phyloP scores from a whole-genome alignment of 2,113 vertebrate genomes.

The Actenoides hombroni region DNA sequence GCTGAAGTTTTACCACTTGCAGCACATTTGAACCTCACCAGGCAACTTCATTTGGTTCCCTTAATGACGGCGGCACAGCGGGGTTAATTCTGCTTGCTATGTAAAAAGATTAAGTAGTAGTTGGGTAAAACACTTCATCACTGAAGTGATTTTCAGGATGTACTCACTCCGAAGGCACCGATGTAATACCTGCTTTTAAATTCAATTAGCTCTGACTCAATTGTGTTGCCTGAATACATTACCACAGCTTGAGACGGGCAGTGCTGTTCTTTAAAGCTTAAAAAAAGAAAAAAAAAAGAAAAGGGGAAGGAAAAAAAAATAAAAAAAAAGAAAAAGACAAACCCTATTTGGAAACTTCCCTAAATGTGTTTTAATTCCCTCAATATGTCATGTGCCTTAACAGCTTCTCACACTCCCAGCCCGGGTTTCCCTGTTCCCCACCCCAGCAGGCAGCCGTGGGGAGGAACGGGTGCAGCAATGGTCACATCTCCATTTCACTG shows the following conservation, averaged over 20 bases:
- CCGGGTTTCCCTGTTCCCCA: neutral
- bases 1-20: slow-evolving; percentile 34
- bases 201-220: slow-evolving; percentile 78
- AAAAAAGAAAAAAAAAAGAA: neutral
- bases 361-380: slow-evolving; percentile 68
- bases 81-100: slow-evolving; percentile 26
- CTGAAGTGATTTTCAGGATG: slow-evolving; percentile 15
- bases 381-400: slow-evolving; percentile 21
- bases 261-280: slow-evolving; percentile 18
- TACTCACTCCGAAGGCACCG: slow-evolving; percentile 61
- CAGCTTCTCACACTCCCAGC: neutral
- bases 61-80: slow-evolving; percentile 48
- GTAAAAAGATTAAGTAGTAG: slow-evolving; percentile 39
- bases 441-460: rapidly evolving
- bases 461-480: rapidly evolving
- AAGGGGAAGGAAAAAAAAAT: neutral
- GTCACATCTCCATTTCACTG: rapidly evolving
- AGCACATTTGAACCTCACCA: slow-evolving; percentile 31
- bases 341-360: slow-evolving; percentile 63
- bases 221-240: slow-evolving; percentile 73
- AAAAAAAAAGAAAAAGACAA: neutral
- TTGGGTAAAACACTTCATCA: slow-evolving; percentile 56
- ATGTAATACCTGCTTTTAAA: slow-evolving; percentile 80
- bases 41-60: slow-evolving; percentile 45
- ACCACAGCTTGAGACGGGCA: slow-evolving; percentile 70